Conservation (phyloP, 2,888 invertebrate species). For the Escarpia spicata region DNA sequence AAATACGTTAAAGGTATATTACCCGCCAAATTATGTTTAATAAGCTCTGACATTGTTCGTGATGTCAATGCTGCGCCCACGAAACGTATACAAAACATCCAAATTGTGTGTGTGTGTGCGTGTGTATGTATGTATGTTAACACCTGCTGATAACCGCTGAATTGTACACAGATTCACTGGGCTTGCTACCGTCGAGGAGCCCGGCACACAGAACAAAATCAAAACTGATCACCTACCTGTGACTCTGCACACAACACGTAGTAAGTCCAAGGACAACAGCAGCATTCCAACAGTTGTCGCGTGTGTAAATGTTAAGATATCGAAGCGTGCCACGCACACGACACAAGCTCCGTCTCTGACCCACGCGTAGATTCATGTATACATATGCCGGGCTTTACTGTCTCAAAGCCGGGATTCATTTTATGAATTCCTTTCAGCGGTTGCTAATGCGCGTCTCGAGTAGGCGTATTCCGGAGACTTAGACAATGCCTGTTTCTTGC, state of each 20-base stretch:
- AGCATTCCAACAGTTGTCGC: not conserved
- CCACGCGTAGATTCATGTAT: not conserved
- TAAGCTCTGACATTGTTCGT: no score
- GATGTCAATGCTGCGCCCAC: no score
- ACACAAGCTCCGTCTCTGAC: not conserved
- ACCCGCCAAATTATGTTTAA: no score
- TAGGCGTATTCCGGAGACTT: not conserved
- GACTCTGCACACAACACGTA: not conserved
- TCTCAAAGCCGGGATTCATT: not conserved
- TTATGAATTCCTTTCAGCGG: not conserved
- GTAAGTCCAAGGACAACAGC: not conserved
- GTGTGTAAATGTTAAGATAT: not conserved
- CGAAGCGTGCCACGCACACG: not conserved
- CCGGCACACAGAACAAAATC: not conserved
- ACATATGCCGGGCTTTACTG: not conserved
- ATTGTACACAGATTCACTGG: no score
- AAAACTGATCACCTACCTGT: not conserved
- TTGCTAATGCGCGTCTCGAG: not conserved
- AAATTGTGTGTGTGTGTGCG: conserved; percentile 23
- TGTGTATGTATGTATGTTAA: not conserved
- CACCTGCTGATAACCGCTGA: no score
- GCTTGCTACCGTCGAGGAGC: no score
- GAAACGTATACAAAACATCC: no score
- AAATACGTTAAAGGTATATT: no score
- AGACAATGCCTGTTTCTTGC: conserved; percentile 10